These are phyloP conservation scores for Drosophila kikkawai DNA, from an alignment of 1,140 invertebrate genomes.

Conservation along the genomic window DNA sequence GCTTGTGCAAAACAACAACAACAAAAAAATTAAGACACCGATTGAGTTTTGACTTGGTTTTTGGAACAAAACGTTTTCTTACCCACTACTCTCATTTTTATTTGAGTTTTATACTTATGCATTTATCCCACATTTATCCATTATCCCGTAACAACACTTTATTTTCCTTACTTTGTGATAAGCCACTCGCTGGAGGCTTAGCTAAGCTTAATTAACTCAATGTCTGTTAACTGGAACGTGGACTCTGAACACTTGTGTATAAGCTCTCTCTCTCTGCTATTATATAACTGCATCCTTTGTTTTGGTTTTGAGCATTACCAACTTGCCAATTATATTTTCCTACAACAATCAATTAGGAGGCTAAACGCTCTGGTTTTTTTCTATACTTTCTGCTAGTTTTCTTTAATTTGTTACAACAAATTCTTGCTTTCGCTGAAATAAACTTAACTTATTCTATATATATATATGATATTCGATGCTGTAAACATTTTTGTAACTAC, in stretches of 20 bases:
- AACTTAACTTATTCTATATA: slow-evolving; percentile 41
- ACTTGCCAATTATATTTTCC: not conserved
- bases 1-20: slow-evolving; percentile 50
- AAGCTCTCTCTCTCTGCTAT: slow-evolving; percentile 32
- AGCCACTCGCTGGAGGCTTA: slow-evolving; percentile 12
- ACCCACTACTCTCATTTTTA: slow-evolving; percentile 39
- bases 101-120: slow-evolving; percentile 41
- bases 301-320: slow-evolving; percentile 33
- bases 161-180: slow-evolving; percentile 8
- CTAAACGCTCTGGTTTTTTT: slow-evolving; percentile 29
- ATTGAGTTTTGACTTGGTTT: slow-evolving; percentile 75
- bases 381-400: slow-evolving; percentile 35
- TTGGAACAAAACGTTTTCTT: slow-evolving; percentile 53
- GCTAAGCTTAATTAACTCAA: slow-evolving; percentile 53
- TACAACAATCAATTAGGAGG: slow-evolving; percentile 22
- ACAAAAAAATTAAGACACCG: slow-evolving; percentile 36
- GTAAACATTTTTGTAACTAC: slow-evolving; percentile 68
- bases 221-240: slow-evolving; percentile 44
- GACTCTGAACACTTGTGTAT: slow-evolving; percentile 50
- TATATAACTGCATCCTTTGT: slow-evolving; percentile 51
- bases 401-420: slow-evolving; percentile 29
- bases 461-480: slow-evolving; percentile 60
- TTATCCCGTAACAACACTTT: slow-evolving; percentile 15
- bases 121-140: slow-evolving; percentile 37
- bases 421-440: slow-evolving; percentile 45